Base-by-base conservation (phyloP, 1,140 invertebrate genomes). In the Philotrypesis tridentata region DNA sequence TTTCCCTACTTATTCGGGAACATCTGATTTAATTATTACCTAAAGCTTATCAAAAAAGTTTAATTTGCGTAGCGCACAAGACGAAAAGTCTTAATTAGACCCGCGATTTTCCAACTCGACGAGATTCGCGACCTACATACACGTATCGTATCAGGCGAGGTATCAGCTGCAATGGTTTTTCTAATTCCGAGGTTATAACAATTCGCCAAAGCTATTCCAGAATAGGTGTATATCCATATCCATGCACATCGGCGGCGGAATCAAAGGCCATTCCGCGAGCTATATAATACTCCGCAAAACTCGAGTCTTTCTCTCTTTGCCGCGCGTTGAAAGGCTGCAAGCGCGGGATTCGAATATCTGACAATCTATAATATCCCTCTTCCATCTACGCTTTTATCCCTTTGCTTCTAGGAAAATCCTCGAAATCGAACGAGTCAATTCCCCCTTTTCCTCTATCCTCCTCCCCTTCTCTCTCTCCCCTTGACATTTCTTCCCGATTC, bases 351-450 rank as follows among this genome's bases (percentile, higher is more conserved):
- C 33, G 70, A 71, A 40, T 71, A 71, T 71, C 70, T 43, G 37
- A 23, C 37, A 43, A 71, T 40, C 70, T 71, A 25, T 71, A 71
- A 71, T 43, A 71, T 71, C 37, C 37, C 70, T 40, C n/a, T 43
- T 40, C 70, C 37, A n/a, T 71, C 37, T 71, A 29, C 21, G 23
- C 33, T 12, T 71, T 71, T 71, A 71, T 71, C 37, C 70, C 37
- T 43, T 40, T 71, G 70, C 33, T 71, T n/a, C 14, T 40, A 37
- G 70, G 23, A 33, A 74, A 74, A 27, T 60, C 72, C 27, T 60
- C 72, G 74, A 74, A 76, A 76, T 63, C 31, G 74, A 76, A 33
- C 74, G 40, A 76, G 17, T 76, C 74, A 40, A 63, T 65, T 33
- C 21, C 74, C 48, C 40, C n/a, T n/a, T n/a, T n/a, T n/a, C n/a